These are phyloP conservation scores for Parthenolecanium corni DNA, from an alignment of 2,888 invertebrate genomes.

Conservation along the genomic window DNA sequence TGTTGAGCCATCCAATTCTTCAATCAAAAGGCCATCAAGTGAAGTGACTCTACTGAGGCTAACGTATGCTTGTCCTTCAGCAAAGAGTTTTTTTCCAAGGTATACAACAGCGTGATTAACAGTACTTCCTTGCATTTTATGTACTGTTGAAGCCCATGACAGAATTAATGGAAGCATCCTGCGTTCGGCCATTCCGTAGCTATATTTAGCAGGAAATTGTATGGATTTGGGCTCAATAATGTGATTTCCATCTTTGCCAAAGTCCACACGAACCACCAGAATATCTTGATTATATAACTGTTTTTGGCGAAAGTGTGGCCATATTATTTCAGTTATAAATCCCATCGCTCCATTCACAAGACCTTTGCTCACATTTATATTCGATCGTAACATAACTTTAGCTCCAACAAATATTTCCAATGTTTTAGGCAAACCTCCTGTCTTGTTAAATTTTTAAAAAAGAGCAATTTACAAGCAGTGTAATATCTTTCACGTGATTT, in stretches of 20 bases:
- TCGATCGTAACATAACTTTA: conserved; percentile 33
- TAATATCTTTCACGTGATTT: too few species aligned
- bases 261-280: conserved; percentile 19
- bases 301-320: conserved; percentile 26
- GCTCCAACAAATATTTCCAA: conserved; percentile 33
- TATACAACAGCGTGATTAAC: conserved; percentile 31
- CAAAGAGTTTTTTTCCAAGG: conserved; percentile 30
- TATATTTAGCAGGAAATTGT: conserved; percentile 27
- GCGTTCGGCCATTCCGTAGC: conserved; percentile 14
- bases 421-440: conserved; percentile 31
- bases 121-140: conserved; percentile 22
- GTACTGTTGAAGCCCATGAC: conserved; percentile 6
- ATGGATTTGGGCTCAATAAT: conserved; percentile 33
- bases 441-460: too few species aligned
- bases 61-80: conserved; percentile 32
- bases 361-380: conserved; percentile 32
- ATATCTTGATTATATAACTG: conserved; percentile 21
- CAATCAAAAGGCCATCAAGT: conserved; percentile 28
- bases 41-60: conserved; percentile 30
- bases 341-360: conserved; percentile 34
- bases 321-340: conserved; percentile 33
- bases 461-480: too few species aligned
- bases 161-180: conserved; percentile 16
- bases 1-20: conserved; percentile 27
- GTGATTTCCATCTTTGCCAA: conserved; percentile 14